phyloP scores from a whole-genome alignment of 1,140 invertebrate species.

The Eulimnadia texana region DNA sequence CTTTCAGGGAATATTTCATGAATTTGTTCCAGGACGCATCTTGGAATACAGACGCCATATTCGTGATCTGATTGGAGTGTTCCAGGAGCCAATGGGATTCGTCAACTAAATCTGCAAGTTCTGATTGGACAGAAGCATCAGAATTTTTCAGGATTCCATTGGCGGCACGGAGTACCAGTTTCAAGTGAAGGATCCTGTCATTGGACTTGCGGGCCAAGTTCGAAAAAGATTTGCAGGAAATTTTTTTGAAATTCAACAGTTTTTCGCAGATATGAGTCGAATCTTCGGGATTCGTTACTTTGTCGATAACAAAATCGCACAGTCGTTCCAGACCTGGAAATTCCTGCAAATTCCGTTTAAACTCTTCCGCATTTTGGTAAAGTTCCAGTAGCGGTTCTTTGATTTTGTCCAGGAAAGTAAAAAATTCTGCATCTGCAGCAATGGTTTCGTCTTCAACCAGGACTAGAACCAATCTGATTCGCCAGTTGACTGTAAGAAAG shows the following conservation, averaged over 20 bases:
- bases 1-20: constrained; percentile 1
- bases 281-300: neutral
- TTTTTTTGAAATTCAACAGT: neutral
- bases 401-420: neutral
- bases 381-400: neutral
- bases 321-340: neutral
- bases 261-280: neutral
- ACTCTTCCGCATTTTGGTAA: neutral
- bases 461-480: neutral
- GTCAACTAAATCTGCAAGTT: neutral
- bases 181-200: neutral
- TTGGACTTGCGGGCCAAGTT: neutral
- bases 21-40: neutral
- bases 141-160: neutral
- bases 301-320: neutral
- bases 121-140: neutral
- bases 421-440: neutral
- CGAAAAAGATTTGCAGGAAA: neutral
- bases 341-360: neutral
- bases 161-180: neutral
- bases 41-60: neutral
- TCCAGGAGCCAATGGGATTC: constrained; percentile 1
- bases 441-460: neutral
- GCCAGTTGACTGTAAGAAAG: constrained; percentile 2
- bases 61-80: neutral